phyloP scores from a whole-genome alignment of 2,113 vertebrate genomes.

The Gavia stellata region DNA sequence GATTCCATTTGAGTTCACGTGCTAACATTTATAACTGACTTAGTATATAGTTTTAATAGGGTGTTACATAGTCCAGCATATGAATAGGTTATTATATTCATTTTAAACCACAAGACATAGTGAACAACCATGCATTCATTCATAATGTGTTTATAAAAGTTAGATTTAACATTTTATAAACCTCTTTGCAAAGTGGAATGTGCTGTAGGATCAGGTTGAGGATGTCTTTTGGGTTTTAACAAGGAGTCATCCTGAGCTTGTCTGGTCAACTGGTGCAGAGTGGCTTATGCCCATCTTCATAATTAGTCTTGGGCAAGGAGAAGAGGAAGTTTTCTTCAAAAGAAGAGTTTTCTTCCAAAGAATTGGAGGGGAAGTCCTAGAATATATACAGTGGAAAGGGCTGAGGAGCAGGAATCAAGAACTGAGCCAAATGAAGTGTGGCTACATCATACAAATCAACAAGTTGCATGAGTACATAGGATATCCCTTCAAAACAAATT shows the following conservation, averaged over 20 bases:
- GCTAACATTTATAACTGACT: neutral
- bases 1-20: neutral
- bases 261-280: neutral
- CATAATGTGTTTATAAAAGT: accelerated
- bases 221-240: neutral
- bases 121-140: neutral
- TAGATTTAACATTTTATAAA: neutral
- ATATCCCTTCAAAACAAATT: neutral
- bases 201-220: neutral
- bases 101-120: neutral
- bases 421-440: neutral
- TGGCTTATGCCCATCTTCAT: neutral
- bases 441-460: neutral
- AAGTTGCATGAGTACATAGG: neutral
- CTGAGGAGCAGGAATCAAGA: neutral
- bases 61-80: neutral
- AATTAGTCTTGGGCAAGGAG: neutral
- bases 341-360: neutral
- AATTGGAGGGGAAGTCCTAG: neutral
- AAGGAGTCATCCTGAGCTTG: neutral
- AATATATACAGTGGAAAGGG: neutral
- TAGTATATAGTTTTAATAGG: neutral
- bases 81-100: neutral
- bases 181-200: neutral
- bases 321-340: neutral